Evolutionary conservation across 1,140 invertebrate genomes (phyloP), one percentile per base, ranked within the genome.

Genomic region (Saxidomus purpurata): DNA sequence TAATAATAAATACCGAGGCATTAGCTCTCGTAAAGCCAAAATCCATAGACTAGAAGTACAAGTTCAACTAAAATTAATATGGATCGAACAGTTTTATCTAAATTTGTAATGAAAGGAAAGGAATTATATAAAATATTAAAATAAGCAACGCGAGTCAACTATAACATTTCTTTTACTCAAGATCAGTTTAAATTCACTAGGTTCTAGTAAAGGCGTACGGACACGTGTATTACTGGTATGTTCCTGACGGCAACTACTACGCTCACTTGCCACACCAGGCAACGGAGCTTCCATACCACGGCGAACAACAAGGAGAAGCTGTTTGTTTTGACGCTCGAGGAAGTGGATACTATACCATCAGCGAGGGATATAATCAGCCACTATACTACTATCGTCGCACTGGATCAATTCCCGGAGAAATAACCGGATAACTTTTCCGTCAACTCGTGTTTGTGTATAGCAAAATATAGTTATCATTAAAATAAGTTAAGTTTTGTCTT

Each of bases 311-410:
- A 17, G 91, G 91, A 9, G 93, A 93, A 52, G 84, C 89, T 0
- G 89, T 93, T 0, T 87, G 88, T 31, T 94, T 90, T 88, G 85
- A 90, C 28, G 49, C 90, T 0, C 13, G 87, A 0, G 93, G 89
- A 1, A 25, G 40, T 19, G 92, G 92, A n/a, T 94, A 92, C 81
- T 94, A 93, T 76, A 93, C 93, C 0, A 28, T 92, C 13, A 82
- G 89, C 25, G 93, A 94, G 36, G 90, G 93, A 22, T 6, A 47
- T 4, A 81, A 92, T 47, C 55, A 89, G 81, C 69, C 83, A 31
- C 74, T 94, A 28, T 92, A 90, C 61, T 91, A 87, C 55, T 91
- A 90, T 77, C 34, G 55, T 43, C 67, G 90, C 0, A 59, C 25
- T 13, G 55, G 49, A 11, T 9, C 15, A 11, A 36, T 38, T 34